Percentiles rank a stretch among this genome's conserved stretches.
phyloP scores from a whole-genome alignment of 1,140 invertebrate genomes.

The Micrasema longulum region DNA sequence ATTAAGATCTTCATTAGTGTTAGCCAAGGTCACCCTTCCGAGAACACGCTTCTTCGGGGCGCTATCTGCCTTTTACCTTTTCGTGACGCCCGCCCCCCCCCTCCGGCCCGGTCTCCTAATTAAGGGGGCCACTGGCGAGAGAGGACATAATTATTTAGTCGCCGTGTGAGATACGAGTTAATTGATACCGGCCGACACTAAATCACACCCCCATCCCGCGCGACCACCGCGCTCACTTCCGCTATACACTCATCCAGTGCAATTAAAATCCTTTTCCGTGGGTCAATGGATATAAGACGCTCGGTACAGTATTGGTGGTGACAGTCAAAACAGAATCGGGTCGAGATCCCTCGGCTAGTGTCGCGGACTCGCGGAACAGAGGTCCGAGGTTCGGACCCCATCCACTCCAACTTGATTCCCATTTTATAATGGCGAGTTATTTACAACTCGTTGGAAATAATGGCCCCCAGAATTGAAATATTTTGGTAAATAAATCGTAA shows the following conservation, averaged over 20 bases:
- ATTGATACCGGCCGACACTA: conserved; percentile 50
- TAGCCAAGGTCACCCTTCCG: conserved; percentile 51
- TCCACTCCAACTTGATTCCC: no score
- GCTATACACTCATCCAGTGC: background rate
- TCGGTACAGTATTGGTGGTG: no score
- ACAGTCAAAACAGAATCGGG: no score
- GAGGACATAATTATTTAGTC: conserved; percentile 55
- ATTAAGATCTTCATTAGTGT: conserved; percentile 56
- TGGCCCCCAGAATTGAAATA: no score
- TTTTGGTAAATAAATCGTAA: no score
- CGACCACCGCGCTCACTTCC: background rate
- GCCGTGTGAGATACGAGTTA: conserved; percentile 53
- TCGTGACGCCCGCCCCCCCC: conserved; percentile 32
- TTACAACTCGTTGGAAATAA: no score
- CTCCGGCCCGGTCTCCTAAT: conserved; percentile 32
- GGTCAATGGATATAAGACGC: no score
- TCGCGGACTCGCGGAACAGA: no score
- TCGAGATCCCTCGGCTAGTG: no score
- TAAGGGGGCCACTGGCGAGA: conserved; percentile 46
- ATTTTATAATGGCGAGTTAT: no score
- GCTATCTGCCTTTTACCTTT: conserved; percentile 33
- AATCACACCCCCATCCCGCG: conserved; percentile 40
- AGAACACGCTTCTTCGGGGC: conserved; percentile 42
- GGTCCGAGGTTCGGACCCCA: no score
- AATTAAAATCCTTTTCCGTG: no score